Conservation (phyloP, 2,888 invertebrate genomes). For the Polyommatus iphigenia region DNA sequence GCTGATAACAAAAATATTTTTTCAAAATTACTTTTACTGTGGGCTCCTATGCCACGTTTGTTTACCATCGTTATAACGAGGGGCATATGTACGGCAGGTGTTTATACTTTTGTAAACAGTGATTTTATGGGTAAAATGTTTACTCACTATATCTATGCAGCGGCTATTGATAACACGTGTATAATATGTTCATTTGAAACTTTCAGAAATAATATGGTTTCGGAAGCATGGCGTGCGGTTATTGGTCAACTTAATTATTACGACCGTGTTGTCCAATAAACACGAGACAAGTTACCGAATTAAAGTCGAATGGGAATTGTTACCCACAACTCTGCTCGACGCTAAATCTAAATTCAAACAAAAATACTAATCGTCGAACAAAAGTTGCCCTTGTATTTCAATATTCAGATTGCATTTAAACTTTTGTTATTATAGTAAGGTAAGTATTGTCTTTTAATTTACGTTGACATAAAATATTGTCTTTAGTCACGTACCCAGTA, state of each 20-base stretch:
- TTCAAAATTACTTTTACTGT: constrained; percentile 2
- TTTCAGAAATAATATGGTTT: not conserved
- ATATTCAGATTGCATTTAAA: no score
- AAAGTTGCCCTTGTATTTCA: no score
- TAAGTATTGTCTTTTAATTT: not conserved
- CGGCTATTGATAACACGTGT: constrained; percentile 20
- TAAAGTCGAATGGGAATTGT: no score
- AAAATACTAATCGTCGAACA: no score
- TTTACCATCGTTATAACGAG: constrained; percentile 7
- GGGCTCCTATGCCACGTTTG: not conserved
- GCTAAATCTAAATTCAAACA: no score
- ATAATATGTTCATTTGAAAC: not conserved
- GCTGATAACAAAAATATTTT: not conserved
- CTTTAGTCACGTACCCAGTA: not conserved
- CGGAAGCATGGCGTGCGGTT: not conserved
- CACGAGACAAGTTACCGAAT: no score
- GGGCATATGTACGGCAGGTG: constrained; percentile 29
- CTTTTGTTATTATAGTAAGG: no score
- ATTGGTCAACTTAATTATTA: no score
- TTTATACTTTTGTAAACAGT: constrained; percentile 30
- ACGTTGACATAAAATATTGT: not conserved
- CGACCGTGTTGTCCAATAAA: no score
- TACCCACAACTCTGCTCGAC: no score
- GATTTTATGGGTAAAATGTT: constrained; percentile 31
- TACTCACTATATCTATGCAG: constrained; percentile 22